Percentiles rank a stretch among this genome's conserved stretches.
These are phyloP conservation scores for Danio kyathit DNA, from an alignment of 2,797 vertebrate species.

Conservation along the genomic window DNA sequence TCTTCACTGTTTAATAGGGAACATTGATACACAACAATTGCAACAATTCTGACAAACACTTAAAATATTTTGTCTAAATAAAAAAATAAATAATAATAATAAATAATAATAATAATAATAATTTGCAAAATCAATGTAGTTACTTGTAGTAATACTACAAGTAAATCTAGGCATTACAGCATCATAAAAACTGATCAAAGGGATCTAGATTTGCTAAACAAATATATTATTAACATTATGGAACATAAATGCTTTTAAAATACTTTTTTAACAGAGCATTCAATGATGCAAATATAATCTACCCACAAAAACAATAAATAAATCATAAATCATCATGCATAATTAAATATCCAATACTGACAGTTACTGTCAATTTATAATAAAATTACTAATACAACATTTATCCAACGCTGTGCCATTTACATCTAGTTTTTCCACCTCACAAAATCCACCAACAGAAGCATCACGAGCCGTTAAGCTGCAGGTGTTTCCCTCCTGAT, in stretches of 20 bases:
- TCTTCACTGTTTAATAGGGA: not conserved
- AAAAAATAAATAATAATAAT: no score
- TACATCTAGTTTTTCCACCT: not conserved
- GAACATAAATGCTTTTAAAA: not conserved
- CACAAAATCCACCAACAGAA: not conserved
- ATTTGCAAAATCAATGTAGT: not conserved
- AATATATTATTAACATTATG: not conserved
- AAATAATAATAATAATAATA: no score
- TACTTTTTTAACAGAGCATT: not conserved
- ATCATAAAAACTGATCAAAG: not conserved
- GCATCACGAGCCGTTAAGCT: not conserved
- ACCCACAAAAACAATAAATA: not conserved
- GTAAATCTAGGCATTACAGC: not conserved
- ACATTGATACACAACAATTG: not conserved
- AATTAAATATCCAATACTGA: not conserved
- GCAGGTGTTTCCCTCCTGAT: conserved; percentile 5
- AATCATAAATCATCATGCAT: not conserved
- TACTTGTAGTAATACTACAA: not conserved
- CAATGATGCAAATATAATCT: not conserved
- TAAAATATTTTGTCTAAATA: not conserved
- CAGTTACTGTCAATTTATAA: not conserved
- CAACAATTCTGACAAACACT: not conserved
- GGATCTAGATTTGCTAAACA: not conserved
- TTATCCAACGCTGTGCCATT: not conserved
- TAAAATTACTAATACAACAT: not conserved